These are phyloP conservation scores for Diceros bicornis DNA, from an alignment of 2,797 vertebrate genomes.

Conservation along the genomic window DNA sequence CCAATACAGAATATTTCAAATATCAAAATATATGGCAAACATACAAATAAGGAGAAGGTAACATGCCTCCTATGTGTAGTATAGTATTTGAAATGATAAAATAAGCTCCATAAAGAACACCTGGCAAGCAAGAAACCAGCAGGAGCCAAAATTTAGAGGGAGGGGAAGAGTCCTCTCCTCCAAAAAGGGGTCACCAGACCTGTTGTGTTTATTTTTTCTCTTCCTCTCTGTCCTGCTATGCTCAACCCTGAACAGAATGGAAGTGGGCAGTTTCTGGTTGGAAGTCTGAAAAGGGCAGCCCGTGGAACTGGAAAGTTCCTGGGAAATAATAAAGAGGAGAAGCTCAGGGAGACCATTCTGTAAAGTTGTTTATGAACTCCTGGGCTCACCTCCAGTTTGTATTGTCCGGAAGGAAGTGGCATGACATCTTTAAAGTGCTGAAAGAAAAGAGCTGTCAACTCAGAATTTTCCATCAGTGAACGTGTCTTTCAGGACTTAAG, in stretches of 20 bases:
- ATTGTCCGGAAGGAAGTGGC: not conserved
- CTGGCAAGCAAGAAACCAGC: slow-evolving; percentile 78
- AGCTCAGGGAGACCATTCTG: not conserved
- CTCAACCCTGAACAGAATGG: not conserved
- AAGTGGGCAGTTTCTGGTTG: not conserved
- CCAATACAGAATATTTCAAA: slow-evolving; percentile 93
- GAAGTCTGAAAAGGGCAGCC: not conserved
- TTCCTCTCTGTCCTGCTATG: not conserved
- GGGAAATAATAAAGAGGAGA: not conserved
- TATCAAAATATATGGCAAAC: slow-evolving; percentile 97
- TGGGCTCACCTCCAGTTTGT: not conserved
- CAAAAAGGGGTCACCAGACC: not conserved
- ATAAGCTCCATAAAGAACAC: slow-evolving; percentile 91
- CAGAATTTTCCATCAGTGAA: not conserved
- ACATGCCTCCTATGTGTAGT: slow-evolving; percentile 92
- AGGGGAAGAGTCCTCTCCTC: not conserved
- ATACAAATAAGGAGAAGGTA: slow-evolving; percentile 93
- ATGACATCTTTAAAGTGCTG: not conserved
- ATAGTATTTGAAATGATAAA: slow-evolving; percentile 93
- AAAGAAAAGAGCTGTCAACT: not conserved
- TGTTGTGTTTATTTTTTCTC: not conserved
- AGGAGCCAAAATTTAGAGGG: not conserved
- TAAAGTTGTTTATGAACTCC: not conserved
- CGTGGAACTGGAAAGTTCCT: not conserved
- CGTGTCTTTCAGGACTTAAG: not conserved